Conservation (phyloP, 2,113 vertebrate species). For the Plestiodon gilberti region DNA sequence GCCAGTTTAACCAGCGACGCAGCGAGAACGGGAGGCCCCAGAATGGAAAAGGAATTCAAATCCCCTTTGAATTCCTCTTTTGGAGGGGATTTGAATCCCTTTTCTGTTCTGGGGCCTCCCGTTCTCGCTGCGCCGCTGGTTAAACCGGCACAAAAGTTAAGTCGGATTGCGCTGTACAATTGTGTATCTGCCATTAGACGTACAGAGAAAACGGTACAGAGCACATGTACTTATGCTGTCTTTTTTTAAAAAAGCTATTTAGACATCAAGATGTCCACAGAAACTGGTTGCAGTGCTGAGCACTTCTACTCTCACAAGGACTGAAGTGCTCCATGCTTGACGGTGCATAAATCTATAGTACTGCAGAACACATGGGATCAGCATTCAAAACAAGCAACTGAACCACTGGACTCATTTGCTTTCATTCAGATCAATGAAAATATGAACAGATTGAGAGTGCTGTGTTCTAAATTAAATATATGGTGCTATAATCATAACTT, state of each 20-base stretch:
- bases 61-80: no score
- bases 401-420: conserved; percentile 34
- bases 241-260: background rate
- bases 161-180: no score
- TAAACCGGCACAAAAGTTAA: no score
- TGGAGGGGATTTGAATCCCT: no score
- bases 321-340: background rate
- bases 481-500: conserved; percentile 62
- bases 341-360: conserved; percentile 8
- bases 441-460: conserved; percentile 46
- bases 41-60: no score
- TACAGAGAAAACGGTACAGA: background rate
- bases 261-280: background rate
- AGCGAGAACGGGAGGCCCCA: no score
- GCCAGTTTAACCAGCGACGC: no score
- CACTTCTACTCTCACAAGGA: background rate
- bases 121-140: no score
- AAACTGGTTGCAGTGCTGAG: background rate
- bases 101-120: no score
- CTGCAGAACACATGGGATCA: background rate
- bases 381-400: conserved; percentile 28
- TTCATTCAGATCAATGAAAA: conserved; percentile 49
- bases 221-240: background rate
- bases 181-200: background rate
- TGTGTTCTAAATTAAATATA: conserved; percentile 54